These are phyloP conservation scores for Danio tinwini DNA, from an alignment of 2,797 vertebrate genomes.

Conservation along the genomic window DNA sequence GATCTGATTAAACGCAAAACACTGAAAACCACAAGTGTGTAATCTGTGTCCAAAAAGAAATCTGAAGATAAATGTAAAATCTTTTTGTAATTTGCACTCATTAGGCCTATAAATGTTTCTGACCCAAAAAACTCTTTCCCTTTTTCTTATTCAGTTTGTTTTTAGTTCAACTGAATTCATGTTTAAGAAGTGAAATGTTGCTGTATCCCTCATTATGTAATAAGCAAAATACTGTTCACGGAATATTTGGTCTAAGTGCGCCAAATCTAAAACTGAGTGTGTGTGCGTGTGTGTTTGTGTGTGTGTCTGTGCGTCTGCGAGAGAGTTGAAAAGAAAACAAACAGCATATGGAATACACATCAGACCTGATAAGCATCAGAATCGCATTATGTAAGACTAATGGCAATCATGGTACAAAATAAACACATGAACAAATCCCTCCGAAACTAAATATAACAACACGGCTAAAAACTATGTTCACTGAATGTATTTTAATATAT, in stretches of 20 bases:
- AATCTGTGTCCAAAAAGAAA: constrained; percentile 37
- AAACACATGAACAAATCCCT: constrained; percentile 60
- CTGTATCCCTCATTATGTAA: neutral
- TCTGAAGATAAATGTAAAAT: constrained; percentile 26
- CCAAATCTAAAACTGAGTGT: constrained; percentile 11
- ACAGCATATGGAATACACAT: constrained; percentile 73
- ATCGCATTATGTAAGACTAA: constrained; percentile 69
- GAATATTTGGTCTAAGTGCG: constrained; percentile 32
- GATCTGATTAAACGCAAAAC: constrained; percentile 52
- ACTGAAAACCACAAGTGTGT: constrained; percentile 10
- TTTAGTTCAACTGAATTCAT: neutral
- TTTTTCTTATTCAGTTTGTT: neutral
- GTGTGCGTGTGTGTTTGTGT: constrained; percentile 35
- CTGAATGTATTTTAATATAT: too few species aligned
- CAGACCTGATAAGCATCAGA: constrained; percentile 72
- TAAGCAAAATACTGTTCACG: neutral
- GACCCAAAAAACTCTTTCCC: neutral
- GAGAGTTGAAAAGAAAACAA: constrained; percentile 56
- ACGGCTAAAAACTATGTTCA: neutral
- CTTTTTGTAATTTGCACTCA: constrained; percentile 1
- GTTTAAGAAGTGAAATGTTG: neutral
- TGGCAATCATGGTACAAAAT: constrained; percentile 67
- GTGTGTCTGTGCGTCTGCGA: neutral
- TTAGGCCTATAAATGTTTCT: constrained; percentile 9
- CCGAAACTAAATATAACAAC: constrained; percentile 35